phyloP scores from a whole-genome alignment of 2,797 vertebrate species.

The Halcyon chelicuti region DNA sequence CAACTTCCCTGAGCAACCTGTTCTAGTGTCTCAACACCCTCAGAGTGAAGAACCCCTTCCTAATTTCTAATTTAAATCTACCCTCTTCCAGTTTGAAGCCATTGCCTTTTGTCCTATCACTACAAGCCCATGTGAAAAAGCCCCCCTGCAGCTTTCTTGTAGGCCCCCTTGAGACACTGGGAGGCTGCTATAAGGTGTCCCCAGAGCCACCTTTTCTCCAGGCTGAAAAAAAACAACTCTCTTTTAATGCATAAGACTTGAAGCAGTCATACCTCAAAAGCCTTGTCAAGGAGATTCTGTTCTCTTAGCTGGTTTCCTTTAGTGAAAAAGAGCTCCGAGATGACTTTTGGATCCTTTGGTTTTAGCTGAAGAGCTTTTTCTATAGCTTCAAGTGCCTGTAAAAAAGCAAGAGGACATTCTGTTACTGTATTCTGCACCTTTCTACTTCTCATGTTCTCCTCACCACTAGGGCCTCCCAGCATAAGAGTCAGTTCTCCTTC shows the following conservation, averaged over 20 bases:
- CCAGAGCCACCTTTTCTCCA: background rate
- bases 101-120: background rate
- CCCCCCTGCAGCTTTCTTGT: background rate
- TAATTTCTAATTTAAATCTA: background rate
- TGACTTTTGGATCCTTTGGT: conserved; percentile 86
- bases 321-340: conserved; percentile 94
- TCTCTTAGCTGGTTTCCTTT: conserved; percentile 97
- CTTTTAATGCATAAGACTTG: background rate
- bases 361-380: conserved; percentile 90
- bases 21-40: background rate
- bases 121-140: background rate
- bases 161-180: background rate
- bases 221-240: background rate
- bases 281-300: conserved; percentile 91
- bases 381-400: conserved; percentile 90
- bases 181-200: background rate
- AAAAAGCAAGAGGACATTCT: background rate
- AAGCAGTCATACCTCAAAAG: conserved; percentile 87
- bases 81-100: background rate
- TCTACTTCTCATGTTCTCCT: background rate
- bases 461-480: background rate
- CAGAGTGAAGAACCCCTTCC: background rate
- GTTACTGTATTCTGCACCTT: background rate
- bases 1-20: background rate
- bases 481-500: background rate